Evolutionary conservation across 2,113 vertebrate species (phyloP).

Genomic region (Meleagris gallopavo): DNA sequence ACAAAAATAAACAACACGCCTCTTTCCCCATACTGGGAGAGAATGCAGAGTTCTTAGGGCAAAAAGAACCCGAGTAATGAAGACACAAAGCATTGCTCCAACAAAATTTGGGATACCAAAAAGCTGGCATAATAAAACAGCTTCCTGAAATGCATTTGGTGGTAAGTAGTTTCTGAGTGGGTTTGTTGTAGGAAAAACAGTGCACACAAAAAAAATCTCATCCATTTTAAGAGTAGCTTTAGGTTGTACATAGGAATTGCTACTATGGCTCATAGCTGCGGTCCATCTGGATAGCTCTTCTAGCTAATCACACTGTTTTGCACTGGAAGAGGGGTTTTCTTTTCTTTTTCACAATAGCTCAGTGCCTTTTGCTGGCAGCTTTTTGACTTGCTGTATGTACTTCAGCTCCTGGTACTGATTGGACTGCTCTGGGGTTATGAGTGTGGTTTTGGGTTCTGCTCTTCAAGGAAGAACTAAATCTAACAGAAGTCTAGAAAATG

Average conservation of each 20-base stretch:
- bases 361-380: neutral
- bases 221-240: neutral
- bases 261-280: neutral
- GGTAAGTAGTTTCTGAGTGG: neutral
- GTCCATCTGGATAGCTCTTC: neutral
- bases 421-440: neutral
- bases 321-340: neutral
- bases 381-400: neutral
- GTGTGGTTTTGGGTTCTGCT: neutral
- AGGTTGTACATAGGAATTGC: neutral
- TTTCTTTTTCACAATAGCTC: neutral
- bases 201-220: neutral
- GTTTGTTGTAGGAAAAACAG: neutral
- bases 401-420: neutral
- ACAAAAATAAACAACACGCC: neutral
- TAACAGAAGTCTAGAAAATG: neutral
- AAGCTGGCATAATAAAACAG: neutral
- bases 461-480: neutral
- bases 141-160: neutral
- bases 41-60: neutral
- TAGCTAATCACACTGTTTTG: neutral
- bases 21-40: neutral
- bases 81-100: neutral
- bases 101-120: neutral
- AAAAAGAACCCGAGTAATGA: neutral